Conservation (phyloP, 2,888 invertebrate genomes). For the Microchrysa polita region DNA sequence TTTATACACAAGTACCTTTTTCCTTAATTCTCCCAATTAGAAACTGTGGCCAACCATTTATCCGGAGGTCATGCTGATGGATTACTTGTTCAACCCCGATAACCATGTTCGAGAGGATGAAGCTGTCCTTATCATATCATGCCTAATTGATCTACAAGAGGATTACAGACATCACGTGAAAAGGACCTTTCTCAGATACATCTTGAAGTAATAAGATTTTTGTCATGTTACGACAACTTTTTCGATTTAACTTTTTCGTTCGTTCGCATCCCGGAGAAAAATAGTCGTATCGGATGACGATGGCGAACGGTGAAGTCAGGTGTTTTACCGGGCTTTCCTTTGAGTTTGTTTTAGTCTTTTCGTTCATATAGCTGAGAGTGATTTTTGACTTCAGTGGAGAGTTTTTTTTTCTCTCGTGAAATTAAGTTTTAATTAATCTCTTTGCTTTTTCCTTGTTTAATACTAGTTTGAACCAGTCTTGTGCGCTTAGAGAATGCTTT, state of each 20-base stretch:
- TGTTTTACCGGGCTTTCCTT: neutral
- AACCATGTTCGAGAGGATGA: constrained; percentile 55
- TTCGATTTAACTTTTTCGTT: constrained; percentile 42
- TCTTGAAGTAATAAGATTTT: constrained; percentile 56
- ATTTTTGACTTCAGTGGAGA: neutral
- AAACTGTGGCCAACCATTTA: constrained; percentile 62
- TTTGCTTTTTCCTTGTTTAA: neutral
- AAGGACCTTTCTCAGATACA: constrained; percentile 62
- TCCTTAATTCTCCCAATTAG: constrained; percentile 53
- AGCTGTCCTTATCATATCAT: constrained; percentile 61
- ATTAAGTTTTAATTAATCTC: constrained; percentile 28
- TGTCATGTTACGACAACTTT: constrained; percentile 39
- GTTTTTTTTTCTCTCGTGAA: neutral
- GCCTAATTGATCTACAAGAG: constrained; percentile 64
- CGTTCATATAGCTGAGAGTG: neutral
- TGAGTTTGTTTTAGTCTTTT: neutral
- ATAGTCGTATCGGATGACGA: neutral
- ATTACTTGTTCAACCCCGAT: constrained; percentile 61
- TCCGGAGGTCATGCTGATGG: constrained; percentile 63
- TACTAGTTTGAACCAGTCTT: neutral
- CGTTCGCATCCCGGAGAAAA: neutral
- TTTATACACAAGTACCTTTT: constrained; percentile 20
- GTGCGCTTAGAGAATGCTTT: neutral
- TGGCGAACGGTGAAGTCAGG: constrained; percentile 14
- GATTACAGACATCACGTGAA: constrained; percentile 63